Evolutionary conservation across 2,888 invertebrate genomes (phyloP).

Genomic region (Agriopis aurantiaria): DNA sequence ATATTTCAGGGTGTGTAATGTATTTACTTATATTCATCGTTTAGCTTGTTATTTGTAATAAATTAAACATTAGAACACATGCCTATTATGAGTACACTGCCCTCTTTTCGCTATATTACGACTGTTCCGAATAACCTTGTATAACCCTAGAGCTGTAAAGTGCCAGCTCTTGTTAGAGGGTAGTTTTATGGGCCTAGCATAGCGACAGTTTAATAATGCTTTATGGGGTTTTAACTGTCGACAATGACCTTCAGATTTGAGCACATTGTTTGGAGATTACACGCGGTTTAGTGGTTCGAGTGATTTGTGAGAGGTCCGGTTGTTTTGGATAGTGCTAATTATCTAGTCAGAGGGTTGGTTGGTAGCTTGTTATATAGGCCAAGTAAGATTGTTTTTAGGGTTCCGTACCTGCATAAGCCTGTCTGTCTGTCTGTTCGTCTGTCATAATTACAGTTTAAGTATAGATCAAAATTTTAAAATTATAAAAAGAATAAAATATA

Average conservation of each 20-base stretch:
- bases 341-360: neutral
- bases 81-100: too few species aligned
- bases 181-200: slow-evolving; percentile 9
- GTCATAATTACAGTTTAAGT: too few species aligned
- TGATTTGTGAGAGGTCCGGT: slow-evolving; percentile 1
- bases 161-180: slow-evolving; percentile 12
- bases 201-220: slow-evolving; percentile 22
- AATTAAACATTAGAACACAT: too few species aligned
- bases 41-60: too few species aligned
- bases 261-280: slow-evolving; percentile 13
- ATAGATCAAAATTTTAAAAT: too few species aligned
- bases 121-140: neutral
- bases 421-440: too few species aligned
- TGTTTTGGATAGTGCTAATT: slow-evolving; percentile 1
- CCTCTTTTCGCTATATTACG: too few species aligned
- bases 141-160: slow-evolving; percentile 1
- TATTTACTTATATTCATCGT: too few species aligned
- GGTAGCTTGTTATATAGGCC: neutral
- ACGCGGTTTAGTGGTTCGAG: neutral
- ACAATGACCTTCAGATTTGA: slow-evolving; percentile 17
- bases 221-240: slow-evolving; percentile 20
- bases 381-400: too few species aligned
- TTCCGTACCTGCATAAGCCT: too few species aligned
- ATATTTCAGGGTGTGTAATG: too few species aligned
- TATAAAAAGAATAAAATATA: too few species aligned